Conservation (phyloP, 1,140 invertebrate species). For the Thaumatotibia leucotreta region DNA sequence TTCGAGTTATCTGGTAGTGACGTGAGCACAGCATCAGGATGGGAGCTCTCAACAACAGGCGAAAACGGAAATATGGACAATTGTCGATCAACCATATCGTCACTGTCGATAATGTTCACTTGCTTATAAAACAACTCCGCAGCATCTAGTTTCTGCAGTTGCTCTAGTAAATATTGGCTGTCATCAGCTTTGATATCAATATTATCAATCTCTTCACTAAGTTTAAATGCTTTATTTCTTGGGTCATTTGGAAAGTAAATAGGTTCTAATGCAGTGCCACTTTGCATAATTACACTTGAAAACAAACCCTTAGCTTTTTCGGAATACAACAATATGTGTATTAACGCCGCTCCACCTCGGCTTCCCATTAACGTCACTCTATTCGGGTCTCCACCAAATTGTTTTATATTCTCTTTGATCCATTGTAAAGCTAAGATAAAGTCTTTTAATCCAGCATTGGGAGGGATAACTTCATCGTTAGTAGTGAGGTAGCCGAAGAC, state of each 20-base stretch:
- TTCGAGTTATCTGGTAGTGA: slow-evolving; percentile 63
- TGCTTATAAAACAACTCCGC: slow-evolving; percentile 33
- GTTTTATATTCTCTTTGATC: slow-evolving; percentile 78
- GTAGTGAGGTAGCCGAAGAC: slow-evolving; percentile 78
- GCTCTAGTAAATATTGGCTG: slow-evolving; percentile 40
- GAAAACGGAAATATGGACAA: slow-evolving; percentile 56
- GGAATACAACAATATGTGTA: slow-evolving; percentile 67
- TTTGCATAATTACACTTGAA: slow-evolving; percentile 79
- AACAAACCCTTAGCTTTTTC: slow-evolving; percentile 78
- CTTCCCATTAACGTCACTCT: slow-evolving; percentile 76
- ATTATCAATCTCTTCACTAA: slow-evolving; percentile 53
- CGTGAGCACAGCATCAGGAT: slow-evolving; percentile 58
- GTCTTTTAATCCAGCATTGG: slow-evolving; percentile 79
- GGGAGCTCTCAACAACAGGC: slow-evolving; percentile 66
- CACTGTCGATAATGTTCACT: slow-evolving; percentile 27
- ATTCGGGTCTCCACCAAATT: slow-evolving; percentile 77
- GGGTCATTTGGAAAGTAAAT: slow-evolving; percentile 62
- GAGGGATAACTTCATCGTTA: slow-evolving; percentile 76
- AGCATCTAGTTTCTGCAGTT: slow-evolving; percentile 45
- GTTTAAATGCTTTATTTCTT: slow-evolving; percentile 44
- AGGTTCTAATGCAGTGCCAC: slow-evolving; percentile 76
- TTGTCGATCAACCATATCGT: slow-evolving; percentile 41
- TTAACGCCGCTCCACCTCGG: slow-evolving; percentile 67
- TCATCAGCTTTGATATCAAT: slow-evolving; percentile 48
- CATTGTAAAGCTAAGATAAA: slow-evolving; percentile 79